Evolutionary conservation across 2,797 vertebrate species (phyloP).

Genomic region (Artibeus lituratus): DNA sequence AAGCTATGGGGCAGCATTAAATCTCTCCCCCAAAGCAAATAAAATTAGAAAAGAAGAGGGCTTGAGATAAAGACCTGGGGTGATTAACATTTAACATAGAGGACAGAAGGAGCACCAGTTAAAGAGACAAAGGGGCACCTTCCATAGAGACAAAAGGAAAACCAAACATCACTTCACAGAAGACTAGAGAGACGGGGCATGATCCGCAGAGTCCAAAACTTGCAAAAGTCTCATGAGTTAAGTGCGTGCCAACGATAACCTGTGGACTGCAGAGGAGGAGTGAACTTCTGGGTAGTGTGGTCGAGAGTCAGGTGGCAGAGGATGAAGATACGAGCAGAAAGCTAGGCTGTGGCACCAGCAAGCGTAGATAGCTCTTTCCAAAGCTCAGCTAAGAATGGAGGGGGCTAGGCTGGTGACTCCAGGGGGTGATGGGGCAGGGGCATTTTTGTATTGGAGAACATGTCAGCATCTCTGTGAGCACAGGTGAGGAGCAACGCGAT

Average conservation of each 20-base stretch:
- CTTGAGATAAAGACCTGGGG: background rate
- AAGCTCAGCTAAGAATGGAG: background rate
- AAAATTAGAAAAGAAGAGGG: background rate
- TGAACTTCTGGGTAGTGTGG: accelerated
- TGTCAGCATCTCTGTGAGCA: background rate
- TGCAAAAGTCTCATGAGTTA: background rate
- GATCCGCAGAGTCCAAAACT: background rate
- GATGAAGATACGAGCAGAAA: background rate
- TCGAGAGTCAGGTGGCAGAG: background rate
- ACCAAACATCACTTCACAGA: background rate
- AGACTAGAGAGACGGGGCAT: background rate
- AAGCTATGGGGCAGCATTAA: background rate
- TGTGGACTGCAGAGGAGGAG: background rate
- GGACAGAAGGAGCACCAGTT: background rate
- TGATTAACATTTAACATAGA: background rate
- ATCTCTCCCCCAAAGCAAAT: background rate
- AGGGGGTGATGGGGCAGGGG: accelerated
- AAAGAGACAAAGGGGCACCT: background rate
- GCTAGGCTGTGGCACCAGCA: background rate
- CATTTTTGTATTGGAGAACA: background rate
- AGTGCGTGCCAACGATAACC: background rate
- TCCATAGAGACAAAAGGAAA: background rate
- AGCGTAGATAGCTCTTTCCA: background rate
- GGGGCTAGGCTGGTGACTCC: background rate
- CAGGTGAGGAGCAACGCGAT: background rate